Conservation (phyloP, 2,113 vertebrate species). For the Macquaria ambigua region DNA sequence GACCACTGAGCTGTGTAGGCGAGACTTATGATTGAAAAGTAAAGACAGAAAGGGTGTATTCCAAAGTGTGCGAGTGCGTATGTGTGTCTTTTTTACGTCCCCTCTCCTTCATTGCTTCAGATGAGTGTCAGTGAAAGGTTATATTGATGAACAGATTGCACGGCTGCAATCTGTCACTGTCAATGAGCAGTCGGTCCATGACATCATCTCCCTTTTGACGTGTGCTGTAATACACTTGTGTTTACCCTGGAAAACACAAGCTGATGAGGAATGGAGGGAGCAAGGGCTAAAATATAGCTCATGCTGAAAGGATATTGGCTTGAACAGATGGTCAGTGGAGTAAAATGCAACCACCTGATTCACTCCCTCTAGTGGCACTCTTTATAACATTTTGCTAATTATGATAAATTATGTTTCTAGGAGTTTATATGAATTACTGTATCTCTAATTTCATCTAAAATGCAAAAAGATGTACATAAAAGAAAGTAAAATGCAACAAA, state of each 20-base stretch:
- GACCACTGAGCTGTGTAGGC: constrained; percentile 38
- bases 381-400: constrained; percentile 18
- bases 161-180: constrained; percentile 69
- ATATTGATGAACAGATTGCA: constrained; percentile 65
- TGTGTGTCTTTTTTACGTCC: constrained; percentile 36
- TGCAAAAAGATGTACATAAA: neutral
- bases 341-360: constrained; percentile 33
- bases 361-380: constrained; percentile 70
- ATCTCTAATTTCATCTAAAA: neutral
- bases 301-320: constrained; percentile 54
- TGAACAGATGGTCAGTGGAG: constrained; percentile 38
- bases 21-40: constrained; percentile 42
- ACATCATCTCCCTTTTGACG: constrained; percentile 71
- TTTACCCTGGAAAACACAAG: constrained; percentile 65
- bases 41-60: constrained; percentile 43
- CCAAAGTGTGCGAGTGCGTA: constrained; percentile 23
- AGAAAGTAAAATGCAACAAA: neutral
- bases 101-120: constrained; percentile 39
- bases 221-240: constrained; percentile 58
- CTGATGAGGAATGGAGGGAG: constrained; percentile 46
- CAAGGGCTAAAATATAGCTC: constrained; percentile 45
- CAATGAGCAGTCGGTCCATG: constrained; percentile 54
- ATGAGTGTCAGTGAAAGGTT: constrained; percentile 66
- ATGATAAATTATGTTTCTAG: constrained; percentile 3
- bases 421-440: neutral